These are phyloP conservation scores for Zeus faber DNA, from an alignment of 2,113 vertebrate genomes.

Conservation along the genomic window DNA sequence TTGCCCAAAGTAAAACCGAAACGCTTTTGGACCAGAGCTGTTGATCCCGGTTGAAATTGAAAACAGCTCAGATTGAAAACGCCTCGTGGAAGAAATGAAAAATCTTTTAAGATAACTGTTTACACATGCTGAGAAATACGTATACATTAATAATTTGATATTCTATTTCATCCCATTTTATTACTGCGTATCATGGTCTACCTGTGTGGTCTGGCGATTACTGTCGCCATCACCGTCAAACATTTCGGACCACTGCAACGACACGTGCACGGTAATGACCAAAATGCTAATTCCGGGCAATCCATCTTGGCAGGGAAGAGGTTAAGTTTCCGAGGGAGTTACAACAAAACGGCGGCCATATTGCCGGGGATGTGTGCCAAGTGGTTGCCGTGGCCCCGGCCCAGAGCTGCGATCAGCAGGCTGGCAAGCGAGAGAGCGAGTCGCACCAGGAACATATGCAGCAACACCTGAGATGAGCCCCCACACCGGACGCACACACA, in stretches of 20 bases:
- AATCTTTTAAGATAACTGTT: too few species aligned
- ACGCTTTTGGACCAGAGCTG: too few species aligned
- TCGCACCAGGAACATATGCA: slow-evolving; percentile 83
- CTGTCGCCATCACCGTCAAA: slow-evolving; percentile 64
- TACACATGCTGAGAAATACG: too few species aligned
- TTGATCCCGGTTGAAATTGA: too few species aligned
- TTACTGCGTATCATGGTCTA: neutral
- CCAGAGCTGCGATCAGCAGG: slow-evolving; percentile 84
- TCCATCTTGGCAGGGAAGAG: slow-evolving; percentile 72
- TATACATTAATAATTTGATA: too few species aligned
- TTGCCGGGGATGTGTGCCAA: slow-evolving; percentile 87
- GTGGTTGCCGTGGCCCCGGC: slow-evolving; percentile 86
- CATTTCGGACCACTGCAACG: slow-evolving; percentile 57
- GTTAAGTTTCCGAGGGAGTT: slow-evolving; percentile 77
- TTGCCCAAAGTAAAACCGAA: too few species aligned
- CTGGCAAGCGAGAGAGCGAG: slow-evolving; percentile 77
- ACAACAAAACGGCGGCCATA: slow-evolving; percentile 83
- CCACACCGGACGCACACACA: slow-evolving; percentile 1
- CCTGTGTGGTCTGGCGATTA: slow-evolving; percentile 54
- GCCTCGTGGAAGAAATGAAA: too few species aligned
- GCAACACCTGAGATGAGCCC: slow-evolving; percentile 65
- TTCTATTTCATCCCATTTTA: too few species aligned
- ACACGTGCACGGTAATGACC: slow-evolving; percentile 68
- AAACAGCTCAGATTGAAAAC: too few species aligned
- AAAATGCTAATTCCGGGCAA: slow-evolving; percentile 77